Evolutionary conservation across 2,113 vertebrate species (phyloP).

Genomic region (Petaurus breviceps): DNA sequence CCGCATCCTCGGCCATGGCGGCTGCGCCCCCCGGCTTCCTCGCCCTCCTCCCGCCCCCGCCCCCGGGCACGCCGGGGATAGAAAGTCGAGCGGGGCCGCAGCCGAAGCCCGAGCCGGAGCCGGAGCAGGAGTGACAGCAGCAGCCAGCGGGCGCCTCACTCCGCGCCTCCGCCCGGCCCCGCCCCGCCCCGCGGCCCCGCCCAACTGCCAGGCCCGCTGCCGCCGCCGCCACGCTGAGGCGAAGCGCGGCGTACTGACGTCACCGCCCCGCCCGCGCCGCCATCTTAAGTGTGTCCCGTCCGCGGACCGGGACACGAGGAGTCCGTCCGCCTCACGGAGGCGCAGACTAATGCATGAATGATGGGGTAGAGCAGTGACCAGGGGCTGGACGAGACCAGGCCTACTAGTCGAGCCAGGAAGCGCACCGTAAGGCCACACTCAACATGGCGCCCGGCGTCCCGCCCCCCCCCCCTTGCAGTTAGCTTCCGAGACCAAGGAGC

Average conservation of each 20-base stretch:
- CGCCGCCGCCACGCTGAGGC: conserved; percentile 63
- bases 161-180: conserved; percentile 26
- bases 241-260: conserved; percentile 79
- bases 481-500: background rate
- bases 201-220: conserved; percentile 47
- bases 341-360: background rate
- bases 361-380: background rate
- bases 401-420: background rate
- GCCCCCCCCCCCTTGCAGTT: background rate
- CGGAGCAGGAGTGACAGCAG: background rate
- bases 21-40: conserved; percentile 59
- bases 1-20: conserved; percentile 95
- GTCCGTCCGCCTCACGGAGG: no score
- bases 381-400: background rate
- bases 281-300: conserved; percentile 79
- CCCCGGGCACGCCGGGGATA: conserved; percentile 34
- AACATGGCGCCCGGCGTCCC: conserved; percentile 73
- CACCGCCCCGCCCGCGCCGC: conserved; percentile 69
- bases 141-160: conserved; percentile 37
- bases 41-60: conserved; percentile 30
- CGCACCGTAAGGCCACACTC: conserved; percentile 75
- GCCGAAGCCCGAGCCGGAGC: background rate
- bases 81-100: background rate
- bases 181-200: conserved; percentile 57
- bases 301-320: rapidly evolving